Percentiles rank a stretch among this genome's conserved stretches.
These are phyloP conservation scores for Poeciliopsis presidionis DNA, from an alignment of 2,797 vertebrate genomes.

Conservation along the genomic window DNA sequence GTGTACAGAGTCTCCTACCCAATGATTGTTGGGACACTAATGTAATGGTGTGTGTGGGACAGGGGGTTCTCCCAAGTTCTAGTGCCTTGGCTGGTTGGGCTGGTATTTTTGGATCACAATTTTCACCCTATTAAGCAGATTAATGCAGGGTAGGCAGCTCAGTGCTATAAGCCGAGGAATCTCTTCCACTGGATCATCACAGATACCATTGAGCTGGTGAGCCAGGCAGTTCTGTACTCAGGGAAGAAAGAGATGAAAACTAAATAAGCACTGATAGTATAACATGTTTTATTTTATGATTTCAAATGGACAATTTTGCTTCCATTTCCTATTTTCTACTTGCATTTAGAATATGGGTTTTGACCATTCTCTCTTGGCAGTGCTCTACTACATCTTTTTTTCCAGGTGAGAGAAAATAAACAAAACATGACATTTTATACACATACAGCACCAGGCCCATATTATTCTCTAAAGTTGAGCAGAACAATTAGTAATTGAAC, in stretches of 20 bases:
- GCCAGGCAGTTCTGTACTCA: slow-evolving; percentile 49
- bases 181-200: slow-evolving; percentile 72
- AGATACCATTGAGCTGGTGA: slow-evolving; percentile 59
- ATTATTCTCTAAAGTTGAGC: background rate
- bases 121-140: slow-evolving; percentile 79
- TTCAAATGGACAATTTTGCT: background rate
- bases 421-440: background rate
- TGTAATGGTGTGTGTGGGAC: background rate
- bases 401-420: background rate
- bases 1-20: background rate
- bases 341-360: background rate
- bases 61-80: slow-evolving; percentile 14
- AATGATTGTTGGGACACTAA: background rate
- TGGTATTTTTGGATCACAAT: slow-evolving; percentile 61
- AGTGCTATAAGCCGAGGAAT: slow-evolving; percentile 75
- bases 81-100: slow-evolving; percentile 42
- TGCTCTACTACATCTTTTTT: background rate
- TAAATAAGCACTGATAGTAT: background rate
- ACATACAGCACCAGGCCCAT: background rate
- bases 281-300: background rate
- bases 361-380: background rate
- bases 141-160: slow-evolving; percentile 73
- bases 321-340: background rate
- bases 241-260: slow-evolving; percentile 18
- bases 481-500: background rate